Evolutionary conservation across 2,888 invertebrate genomes (phyloP).

Genomic region (Synergus gifuensis): DNA sequence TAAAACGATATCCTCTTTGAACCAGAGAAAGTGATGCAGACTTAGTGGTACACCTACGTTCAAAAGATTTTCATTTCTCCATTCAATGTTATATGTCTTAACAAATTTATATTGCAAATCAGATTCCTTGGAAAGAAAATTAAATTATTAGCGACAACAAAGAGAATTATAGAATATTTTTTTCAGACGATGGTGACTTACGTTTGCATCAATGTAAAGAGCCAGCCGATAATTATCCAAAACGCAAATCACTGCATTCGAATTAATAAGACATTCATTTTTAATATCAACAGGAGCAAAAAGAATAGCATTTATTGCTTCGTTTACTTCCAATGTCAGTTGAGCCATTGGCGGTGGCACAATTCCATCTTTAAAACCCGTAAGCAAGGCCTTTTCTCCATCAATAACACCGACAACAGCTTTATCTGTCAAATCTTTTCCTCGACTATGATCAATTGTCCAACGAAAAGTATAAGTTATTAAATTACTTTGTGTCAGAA

Average conservation of each 20-base stretch:
- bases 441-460: slow-evolving; percentile 80
- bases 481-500: slow-evolving; percentile 78
- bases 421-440: slow-evolving; percentile 79
- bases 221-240: slow-evolving; percentile 64
- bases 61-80: slow-evolving; percentile 51
- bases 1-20: slow-evolving; percentile 77
- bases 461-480: slow-evolving; percentile 84
- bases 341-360: slow-evolving; percentile 92
- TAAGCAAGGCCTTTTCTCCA: slow-evolving; percentile 85
- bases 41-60: slow-evolving; percentile 66
- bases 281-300: slow-evolving; percentile 78
- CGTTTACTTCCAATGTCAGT: slow-evolving; percentile 79
- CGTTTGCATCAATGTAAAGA: slow-evolving; percentile 63
- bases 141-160: background rate
- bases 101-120: slow-evolving; percentile 56
- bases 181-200: slow-evolving; percentile 53
- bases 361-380: slow-evolving; percentile 85
- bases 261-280: slow-evolving; percentile 61
- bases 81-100: slow-evolving; percentile 63
- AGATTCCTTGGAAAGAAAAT: slow-evolving; percentile 58
- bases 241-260: slow-evolving; percentile 77
- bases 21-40: slow-evolving; percentile 81
- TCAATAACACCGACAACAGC: slow-evolving; percentile 87
- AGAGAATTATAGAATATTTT: background rate
- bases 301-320: slow-evolving; percentile 81